Evolutionary conservation across 2,888 invertebrate species (phyloP), one percentile per base, ranked within the genome.

Genomic region (Hipparchia sbordonii): DNA sequence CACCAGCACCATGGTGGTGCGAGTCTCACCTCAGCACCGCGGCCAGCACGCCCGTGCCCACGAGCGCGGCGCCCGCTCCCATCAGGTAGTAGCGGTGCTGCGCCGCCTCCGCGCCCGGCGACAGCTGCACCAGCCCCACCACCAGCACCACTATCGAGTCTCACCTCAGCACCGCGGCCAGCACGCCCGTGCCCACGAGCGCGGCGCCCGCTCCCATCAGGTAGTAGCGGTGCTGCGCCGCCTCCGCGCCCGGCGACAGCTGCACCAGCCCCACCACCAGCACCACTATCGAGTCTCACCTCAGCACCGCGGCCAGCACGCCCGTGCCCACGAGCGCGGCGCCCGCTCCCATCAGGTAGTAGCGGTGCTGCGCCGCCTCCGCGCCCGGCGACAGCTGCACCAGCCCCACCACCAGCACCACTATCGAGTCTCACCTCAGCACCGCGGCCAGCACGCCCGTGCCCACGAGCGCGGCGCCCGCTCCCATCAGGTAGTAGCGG

Each of bases 321-420:
- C 96, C 97, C 8, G 95, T 86, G 2, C 95, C 89, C 52, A 96
- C 92, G 12, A 96, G 94, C 57, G 95, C 94, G 2, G 94, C 95
- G 3, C 96, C 96, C 0, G 95, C 95, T 10, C 95, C 96, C 89
- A 96, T 95, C 79, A 96, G 94, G 78, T 95, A 95, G 85, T 95
- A 96, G 72, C 96, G 95, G 84, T 96, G 96, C 83, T 96, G 96
- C 0, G 96, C 96, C 12, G 96, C 96, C 82, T 96, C 96, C 0
- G 97, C 96, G 12, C 96, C 96, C 1, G 96, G 96, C 10, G 96
- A 96, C 79, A 97, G 90, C 87, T 97, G 97, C 76, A 97, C 96
- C 84, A 97, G 89, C 46, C 97, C 97, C 79, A 97, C 96, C 75
- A 97, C 96, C 82, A 97, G 90, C 75, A 96, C 95, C 80, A 97